A percentile compares a stretch with the other conserved stretches of the same genome.
Evolutionary conservation across 2,888 invertebrate genomes (phyloP).

Genomic region (Tetanocera ferruginea): DNA sequence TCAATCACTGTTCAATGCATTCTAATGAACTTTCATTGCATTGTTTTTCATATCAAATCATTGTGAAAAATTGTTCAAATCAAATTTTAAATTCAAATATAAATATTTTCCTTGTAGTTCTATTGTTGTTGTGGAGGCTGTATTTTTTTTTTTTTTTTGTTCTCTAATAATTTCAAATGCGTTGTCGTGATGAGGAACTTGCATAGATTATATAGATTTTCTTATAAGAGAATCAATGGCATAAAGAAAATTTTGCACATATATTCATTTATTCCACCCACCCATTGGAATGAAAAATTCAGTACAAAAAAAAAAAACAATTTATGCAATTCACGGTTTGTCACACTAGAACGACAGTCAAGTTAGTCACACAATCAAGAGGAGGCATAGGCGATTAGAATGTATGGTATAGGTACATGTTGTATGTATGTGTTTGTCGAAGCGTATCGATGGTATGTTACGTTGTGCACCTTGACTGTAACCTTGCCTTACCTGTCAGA

Average conservation of each 20-base stretch:
- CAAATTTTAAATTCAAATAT: slow-evolving; percentile 37
- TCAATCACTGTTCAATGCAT: not conserved
- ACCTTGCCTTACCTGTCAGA: no score
- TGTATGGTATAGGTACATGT: not conserved
- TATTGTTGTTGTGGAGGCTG: not conserved
- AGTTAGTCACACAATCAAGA: not conserved
- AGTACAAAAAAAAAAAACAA: no score
- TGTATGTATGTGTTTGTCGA: not conserved
- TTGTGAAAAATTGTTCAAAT: slow-evolving; percentile 29
- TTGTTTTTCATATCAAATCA: not conserved
- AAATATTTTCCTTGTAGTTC: not conserved
- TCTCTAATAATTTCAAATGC: slow-evolving; percentile 3
- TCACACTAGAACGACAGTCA: slow-evolving; percentile 3
- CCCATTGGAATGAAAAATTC: not conserved
- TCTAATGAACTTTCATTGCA: slow-evolving; percentile 2
- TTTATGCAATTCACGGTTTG: not conserved
- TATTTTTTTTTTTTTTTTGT: not conserved
- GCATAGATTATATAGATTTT: not conserved
- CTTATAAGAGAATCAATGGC: not conserved
- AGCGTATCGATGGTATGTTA: not conserved
- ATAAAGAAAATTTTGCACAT: not conserved
- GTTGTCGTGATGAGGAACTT: slow-evolving; percentile 17
- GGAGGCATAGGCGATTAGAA: not conserved
- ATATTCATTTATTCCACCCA: slow-evolving; percentile 38
- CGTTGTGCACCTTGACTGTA: not conserved